Evolutionary conservation across 2,113 vertebrate species (phyloP), one percentile per base, ranked within the genome.

Genomic region (Saccopteryx bilineata): DNA sequence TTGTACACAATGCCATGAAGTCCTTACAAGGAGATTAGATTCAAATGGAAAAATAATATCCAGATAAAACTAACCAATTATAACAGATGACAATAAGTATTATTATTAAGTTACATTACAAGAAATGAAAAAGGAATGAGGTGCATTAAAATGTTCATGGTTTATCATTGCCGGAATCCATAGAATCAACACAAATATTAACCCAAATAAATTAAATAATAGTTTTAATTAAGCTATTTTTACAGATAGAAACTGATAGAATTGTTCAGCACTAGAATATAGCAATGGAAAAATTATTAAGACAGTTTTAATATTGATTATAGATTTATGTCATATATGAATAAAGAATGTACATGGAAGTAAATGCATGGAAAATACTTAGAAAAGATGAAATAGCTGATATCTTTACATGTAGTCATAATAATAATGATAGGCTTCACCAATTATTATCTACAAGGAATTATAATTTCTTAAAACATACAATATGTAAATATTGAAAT

Each of bases 301-400:
- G 26, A 15, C 4, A 52, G 72, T 9, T 82, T 72, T 90, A 66
- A 82, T 85, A 85, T 84, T 90, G 93, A 80, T 48, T 83, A 80
- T 1, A 86, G 18, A 66, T 61, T 8, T 8, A 50, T 54, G 83
- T 63, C 6, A 78, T n/a, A n/a, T 75, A 15, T 48, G 39, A 69
- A 5, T 60, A 17, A 5, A 96, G 33, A 11, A 56, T 78, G 54
- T 10, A 71, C 7, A 91, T 81, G 23, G 65, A 71, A 88, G 61
- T 28, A 26, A 91, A 66, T 82, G 8, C 50, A 91, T 61, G 52
- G 21, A 48, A 93, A 87, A 31, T 56, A 21, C 18, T 54, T 87
- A 7, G 46, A 48, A 91, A 91, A 15, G 8, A 60, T 65, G 24
- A 65, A 9, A 15, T 24, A 87, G 26, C 17, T 60, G 31, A 17